phyloP scores from a whole-genome alignment of 1,140 invertebrate genomes.

The Drosophila sucinea region DNA sequence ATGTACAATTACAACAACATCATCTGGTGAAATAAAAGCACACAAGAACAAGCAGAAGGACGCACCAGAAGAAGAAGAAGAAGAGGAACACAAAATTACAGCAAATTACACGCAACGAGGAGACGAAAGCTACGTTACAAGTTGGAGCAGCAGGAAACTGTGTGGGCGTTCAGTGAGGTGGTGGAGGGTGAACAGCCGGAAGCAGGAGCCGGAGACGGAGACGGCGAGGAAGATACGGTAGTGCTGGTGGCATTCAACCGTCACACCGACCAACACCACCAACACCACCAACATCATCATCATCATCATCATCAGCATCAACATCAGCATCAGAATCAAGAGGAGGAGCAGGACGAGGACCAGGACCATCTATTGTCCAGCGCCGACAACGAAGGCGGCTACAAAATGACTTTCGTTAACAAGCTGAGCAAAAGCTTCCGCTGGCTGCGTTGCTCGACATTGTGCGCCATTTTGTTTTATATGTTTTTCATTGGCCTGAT shows the following conservation, averaged over 20 bases:
- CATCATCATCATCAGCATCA: slow-evolving; percentile 28
- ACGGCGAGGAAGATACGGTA: slow-evolving; percentile 28
- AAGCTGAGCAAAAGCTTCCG: slow-evolving; percentile 82
- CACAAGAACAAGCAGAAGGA: slow-evolving; percentile 30
- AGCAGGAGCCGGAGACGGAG: not conserved
- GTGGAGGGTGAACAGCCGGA: slow-evolving; percentile 25
- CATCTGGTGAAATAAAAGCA: slow-evolving; percentile 23
- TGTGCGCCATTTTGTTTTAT: slow-evolving; percentile 83
- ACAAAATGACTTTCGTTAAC: slow-evolving; percentile 82
- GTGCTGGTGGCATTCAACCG: slow-evolving; percentile 41
- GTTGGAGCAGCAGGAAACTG: slow-evolving; percentile 51
- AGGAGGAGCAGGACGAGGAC: not conserved
- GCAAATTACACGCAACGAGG: slow-evolving; percentile 74
- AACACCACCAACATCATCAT: slow-evolving; percentile 4
- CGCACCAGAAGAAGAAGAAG: not conserved
- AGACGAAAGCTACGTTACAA: slow-evolving; percentile 47
- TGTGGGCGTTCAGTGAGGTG: slow-evolving; percentile 31
- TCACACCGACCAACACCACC: slow-evolving; percentile 22
- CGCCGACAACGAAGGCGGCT: slow-evolving; percentile 31
- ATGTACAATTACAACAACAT: slow-evolving; percentile 76
- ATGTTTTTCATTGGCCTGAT: slow-evolving; percentile 83
- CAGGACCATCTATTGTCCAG: slow-evolving; percentile 44
- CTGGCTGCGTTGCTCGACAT: slow-evolving; percentile 80
- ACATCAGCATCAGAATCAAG: slow-evolving; percentile 29
- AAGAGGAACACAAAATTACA: slow-evolving; percentile 49